These are phyloP conservation scores for Sebastes schlegelii DNA, from an alignment of 2,113 vertebrate species.

Conservation along the genomic window DNA sequence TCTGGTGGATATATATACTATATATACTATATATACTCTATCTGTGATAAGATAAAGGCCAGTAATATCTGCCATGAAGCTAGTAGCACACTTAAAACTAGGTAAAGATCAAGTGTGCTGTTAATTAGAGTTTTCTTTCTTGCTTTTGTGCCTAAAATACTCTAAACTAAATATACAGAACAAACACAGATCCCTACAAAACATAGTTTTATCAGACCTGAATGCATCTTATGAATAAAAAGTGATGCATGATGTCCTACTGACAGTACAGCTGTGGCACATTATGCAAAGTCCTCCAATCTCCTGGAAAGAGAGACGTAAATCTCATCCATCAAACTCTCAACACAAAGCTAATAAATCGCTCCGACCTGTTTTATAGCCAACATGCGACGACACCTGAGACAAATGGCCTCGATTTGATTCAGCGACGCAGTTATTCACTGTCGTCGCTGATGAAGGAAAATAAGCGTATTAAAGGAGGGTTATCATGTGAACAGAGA, in stretches of 20 bases:
- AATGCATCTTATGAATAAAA: slow-evolving; percentile 24
- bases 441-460: background rate
- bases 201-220: background rate
- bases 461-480: slow-evolving; percentile 5
- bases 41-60: background rate
- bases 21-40: too few relatives aligned
- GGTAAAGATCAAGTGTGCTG: background rate
- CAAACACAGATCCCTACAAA: background rate
- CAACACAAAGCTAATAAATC: slow-evolving; percentile 21
- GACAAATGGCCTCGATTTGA: slow-evolving; percentile 15
- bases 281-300: slow-evolving; percentile 38
- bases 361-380: background rate
- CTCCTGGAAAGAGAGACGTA: slow-evolving; percentile 3
- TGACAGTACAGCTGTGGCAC: background rate
- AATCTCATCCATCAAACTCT: slow-evolving; percentile 24
- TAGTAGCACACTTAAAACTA: background rate
- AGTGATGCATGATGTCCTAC: background rate
- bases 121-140: background rate
- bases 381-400: background rate
- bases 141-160: background rate
- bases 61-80: background rate
- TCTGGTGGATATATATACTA: too few relatives aligned
- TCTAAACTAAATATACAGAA: background rate
- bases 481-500: background rate
- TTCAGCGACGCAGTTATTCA: background rate